Evolutionary conservation across 2,888 invertebrate species (phyloP).

Genomic region (Stegophylla sp.): DNA sequence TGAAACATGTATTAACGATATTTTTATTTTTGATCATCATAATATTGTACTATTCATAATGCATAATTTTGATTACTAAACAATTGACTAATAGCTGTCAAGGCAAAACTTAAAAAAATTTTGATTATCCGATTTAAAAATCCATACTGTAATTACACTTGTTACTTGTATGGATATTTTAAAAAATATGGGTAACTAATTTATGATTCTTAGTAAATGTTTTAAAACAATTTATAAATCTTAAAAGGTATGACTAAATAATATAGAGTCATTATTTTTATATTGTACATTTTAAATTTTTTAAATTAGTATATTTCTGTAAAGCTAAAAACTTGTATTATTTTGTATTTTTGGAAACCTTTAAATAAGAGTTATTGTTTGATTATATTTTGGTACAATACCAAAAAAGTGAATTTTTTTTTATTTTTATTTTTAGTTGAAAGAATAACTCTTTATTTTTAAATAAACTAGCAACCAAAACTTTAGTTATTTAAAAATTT

Average conservation of each 20-base stretch:
- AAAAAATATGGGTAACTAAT: constrained; percentile 35
- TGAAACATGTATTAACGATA: constrained; percentile 29
- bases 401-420: background rate
- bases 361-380: background rate
- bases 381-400: background rate
- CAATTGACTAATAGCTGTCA: background rate
- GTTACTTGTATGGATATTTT: background rate
- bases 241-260: background rate
- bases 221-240: constrained; percentile 20
- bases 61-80: constrained; percentile 50
- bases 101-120: constrained; percentile 19
- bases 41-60: constrained; percentile 28
- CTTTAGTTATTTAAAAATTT: too few relatives aligned
- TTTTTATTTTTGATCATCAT: constrained; percentile 29
- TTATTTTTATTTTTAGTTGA: too few relatives aligned
- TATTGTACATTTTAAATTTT: too few relatives aligned
- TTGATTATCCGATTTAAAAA: constrained; percentile 49
- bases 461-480: too few relatives aligned
- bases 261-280: constrained; percentile 19
- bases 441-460: too few relatives aligned
- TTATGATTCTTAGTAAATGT: constrained; percentile 34
- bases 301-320: constrained; percentile 1
- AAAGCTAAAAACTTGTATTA: background rate
- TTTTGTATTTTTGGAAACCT: background rate
- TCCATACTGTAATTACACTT: constrained; percentile 21